Evolutionary conservation across 2,888 invertebrate genomes (phyloP), one percentile per base, ranked within the genome.

Genomic region (Podotricha telesiphe): DNA sequence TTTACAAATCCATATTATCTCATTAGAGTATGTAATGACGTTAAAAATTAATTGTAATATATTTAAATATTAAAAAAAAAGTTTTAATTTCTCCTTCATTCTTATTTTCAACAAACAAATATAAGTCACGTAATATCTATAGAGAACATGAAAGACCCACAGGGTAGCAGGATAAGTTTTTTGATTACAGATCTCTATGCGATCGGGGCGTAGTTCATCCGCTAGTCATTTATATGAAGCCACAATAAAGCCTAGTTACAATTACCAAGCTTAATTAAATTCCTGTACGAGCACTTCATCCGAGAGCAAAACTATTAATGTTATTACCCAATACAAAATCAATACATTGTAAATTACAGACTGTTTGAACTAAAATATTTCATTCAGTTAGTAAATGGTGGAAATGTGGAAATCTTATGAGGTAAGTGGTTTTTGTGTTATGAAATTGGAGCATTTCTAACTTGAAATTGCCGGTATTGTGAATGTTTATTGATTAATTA

Each of bases 311-410:
- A 45, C 59, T 59, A 59, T 59, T 59, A 59, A 45, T 59, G 59
- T 59, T 59, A 59, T 59, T 59, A 59, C 59, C 55, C 34, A 55
- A 55, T 42, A 59, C 59, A 20, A 45, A 59, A 45, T 59, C 45
- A 45, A 59, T 59, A 59, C 22, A 15, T 17, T 22, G 45, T 59
- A n/a, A 45, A 59, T 45, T 59, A 59, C 22, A 8, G 58, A 15
- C 20, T 20, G 10, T 6, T 40, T 42, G 59, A 1, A 59, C 40
- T 22, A 45, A 45, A 59, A 45, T 17, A 10, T n/a, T 28, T 22
- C 17, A 59, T 59, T 59, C 45, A 28, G 10, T 10, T n/a, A 22
- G 59, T 15, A 22, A 13, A 42, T 42, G 42, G 42, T 28, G 28
- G 28, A n/a, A 19, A 40, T 40, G 40, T n/a, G 58, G 13, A 28